Evolutionary conservation across 2,888 invertebrate genomes (phyloP).

Genomic region (Rhabditoides inermis): DNA sequence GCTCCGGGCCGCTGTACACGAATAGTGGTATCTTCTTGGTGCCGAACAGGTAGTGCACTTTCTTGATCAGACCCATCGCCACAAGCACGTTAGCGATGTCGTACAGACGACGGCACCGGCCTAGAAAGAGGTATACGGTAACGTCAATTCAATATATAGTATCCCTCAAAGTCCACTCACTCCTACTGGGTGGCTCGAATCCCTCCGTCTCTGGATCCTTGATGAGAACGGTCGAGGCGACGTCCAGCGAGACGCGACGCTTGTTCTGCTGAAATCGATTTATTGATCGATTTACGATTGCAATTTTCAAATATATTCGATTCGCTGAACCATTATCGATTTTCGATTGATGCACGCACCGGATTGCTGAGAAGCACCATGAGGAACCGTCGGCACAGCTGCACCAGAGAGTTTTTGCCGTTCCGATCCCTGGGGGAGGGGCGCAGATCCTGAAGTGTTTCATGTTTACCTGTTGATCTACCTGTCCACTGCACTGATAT

Average conservation of each 20-base stretch:
- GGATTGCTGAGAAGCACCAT: constrained; percentile 50
- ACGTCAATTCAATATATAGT: not conserved
- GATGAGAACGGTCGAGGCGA: constrained; percentile 49
- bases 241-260: constrained; percentile 47
- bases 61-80: constrained; percentile 67
- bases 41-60: constrained; percentile 58
- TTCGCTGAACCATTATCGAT: not conserved
- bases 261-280: constrained; percentile 29
- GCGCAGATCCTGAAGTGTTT: too few species aligned
- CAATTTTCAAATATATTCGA: not conserved
- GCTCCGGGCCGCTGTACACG: constrained; percentile 51
- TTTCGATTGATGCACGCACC: constrained; percentile 13
- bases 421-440: constrained; percentile 15
- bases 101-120: constrained; percentile 62
- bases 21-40: constrained; percentile 53
- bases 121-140: constrained; percentile 10
- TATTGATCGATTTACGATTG: not conserved
- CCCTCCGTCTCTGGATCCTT: constrained; percentile 50
- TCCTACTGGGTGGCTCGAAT: constrained; percentile 48
- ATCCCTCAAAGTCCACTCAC: constrained; percentile 8
- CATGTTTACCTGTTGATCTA: too few species aligned
- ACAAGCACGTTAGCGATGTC: constrained; percentile 72
- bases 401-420: constrained; percentile 44
- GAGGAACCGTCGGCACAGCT: constrained; percentile 48
- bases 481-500: too few species aligned